A percentile compares a stretch with the other conserved stretches of the same genome.
phyloP scores from a whole-genome alignment of 2,797 vertebrate genomes.

The Sebastes baramenuke region DNA sequence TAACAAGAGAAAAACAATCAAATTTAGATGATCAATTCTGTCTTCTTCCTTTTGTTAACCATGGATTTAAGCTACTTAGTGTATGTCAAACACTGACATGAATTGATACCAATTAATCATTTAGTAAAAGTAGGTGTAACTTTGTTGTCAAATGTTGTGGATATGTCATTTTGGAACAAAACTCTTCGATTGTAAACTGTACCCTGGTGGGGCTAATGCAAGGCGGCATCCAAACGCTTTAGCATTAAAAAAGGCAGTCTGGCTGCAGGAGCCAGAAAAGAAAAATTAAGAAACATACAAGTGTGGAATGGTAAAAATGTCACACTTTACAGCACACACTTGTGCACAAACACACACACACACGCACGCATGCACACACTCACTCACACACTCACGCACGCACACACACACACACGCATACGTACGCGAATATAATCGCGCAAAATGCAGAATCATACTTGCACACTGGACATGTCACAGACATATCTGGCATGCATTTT shows the following conservation, averaged over 20 bases:
- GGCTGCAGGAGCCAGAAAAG: conserved; percentile 75
- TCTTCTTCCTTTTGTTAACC: not conserved
- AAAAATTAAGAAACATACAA: conserved; percentile 61
- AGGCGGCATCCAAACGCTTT: conserved; percentile 72
- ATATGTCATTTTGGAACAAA: conserved; percentile 70
- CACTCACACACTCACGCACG: conserved; percentile 31
- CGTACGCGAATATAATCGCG: conserved; percentile 64
- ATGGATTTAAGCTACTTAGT: not conserved
- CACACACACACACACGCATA: conserved; percentile 31
- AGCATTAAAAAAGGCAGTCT: conserved; percentile 82
- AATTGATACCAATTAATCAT: not conserved
- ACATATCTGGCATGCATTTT: conserved; percentile 82
- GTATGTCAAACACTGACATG: not conserved
- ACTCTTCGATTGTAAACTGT: conserved; percentile 74
- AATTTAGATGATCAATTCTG: not conserved
- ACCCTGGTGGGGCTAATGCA: conserved; percentile 70
- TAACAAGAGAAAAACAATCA: conserved; percentile 1
- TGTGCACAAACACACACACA: conserved; percentile 6
- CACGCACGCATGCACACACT: conserved; percentile 4
- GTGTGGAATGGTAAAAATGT: conserved; percentile 78
- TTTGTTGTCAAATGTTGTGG: conserved; percentile 25
- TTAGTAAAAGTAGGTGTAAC: conserved; percentile 11
- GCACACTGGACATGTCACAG: conserved; percentile 85
- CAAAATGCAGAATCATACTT: conserved; percentile 69
- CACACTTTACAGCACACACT: conserved; percentile 56